Conservation (phyloP, 1,140 invertebrate species). For the Bombyx mandarina region DNA sequence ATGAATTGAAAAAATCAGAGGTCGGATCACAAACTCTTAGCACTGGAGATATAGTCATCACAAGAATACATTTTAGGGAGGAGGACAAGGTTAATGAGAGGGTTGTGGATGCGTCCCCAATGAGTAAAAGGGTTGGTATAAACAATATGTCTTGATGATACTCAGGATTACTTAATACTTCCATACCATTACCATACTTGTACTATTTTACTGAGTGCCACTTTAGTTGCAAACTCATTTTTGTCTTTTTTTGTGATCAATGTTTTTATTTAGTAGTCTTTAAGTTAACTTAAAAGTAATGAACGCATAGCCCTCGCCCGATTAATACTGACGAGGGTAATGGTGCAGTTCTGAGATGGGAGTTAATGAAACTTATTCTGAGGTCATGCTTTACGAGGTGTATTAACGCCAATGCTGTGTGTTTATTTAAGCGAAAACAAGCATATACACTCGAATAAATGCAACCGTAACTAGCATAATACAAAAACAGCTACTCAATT, state of each 20-base stretch:
- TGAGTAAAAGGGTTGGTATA: slow-evolving; percentile 51
- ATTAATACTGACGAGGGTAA: background rate
- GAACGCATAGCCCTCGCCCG: too few species aligned
- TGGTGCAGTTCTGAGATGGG: slow-evolving; percentile 34
- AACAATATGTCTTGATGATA: slow-evolving; percentile 60
- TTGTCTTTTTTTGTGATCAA: slow-evolving; percentile 44
- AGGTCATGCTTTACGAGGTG: slow-evolving; percentile 46
- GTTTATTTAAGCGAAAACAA: slow-evolving; percentile 59
- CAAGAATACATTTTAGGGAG: slow-evolving; percentile 88
- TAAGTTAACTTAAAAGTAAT: slow-evolving; percentile 19
- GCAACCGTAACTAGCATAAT: slow-evolving; percentile 52
- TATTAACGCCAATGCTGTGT: slow-evolving; percentile 50
- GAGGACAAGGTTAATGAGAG: slow-evolving; percentile 74
- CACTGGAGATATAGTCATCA: slow-evolving; percentile 94
- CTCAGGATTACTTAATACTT: slow-evolving; percentile 28
- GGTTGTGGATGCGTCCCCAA: slow-evolving; percentile 65
- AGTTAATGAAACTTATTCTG: slow-evolving; percentile 35
- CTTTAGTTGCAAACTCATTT: slow-evolving; percentile 51
- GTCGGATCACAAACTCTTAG: slow-evolving; percentile 87
- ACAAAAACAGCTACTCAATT: slow-evolving; percentile 37
- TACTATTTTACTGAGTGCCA: slow-evolving; percentile 46
- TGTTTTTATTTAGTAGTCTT: slow-evolving; percentile 35
- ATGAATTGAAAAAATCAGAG: slow-evolving; percentile 57
- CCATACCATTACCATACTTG: slow-evolving; percentile 15
- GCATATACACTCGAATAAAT: slow-evolving; percentile 54